Evolutionary conservation across 2,888 invertebrate species (phyloP), one percentile per base, ranked within the genome.

Genomic region (Lottia scabra): DNA sequence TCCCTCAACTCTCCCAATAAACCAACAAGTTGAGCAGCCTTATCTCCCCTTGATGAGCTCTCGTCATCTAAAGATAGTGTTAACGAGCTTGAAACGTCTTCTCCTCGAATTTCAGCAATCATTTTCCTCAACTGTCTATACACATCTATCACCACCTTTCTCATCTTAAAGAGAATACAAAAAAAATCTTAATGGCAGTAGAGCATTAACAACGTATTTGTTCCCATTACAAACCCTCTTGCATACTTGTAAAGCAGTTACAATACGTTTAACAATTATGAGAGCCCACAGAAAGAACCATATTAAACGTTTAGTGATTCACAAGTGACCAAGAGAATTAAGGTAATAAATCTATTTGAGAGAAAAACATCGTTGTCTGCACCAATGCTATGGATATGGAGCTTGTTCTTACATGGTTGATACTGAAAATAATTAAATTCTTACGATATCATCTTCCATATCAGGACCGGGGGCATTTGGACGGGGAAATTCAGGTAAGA

Each of bases 81-180:
- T 48, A 62, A 68, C 15, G 56, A 48, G 10, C 38, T 10, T 10
- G 56, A 56, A n/a, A 48, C 62, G 19, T 66, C 66, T 66, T 70
- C 65, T n/a, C 70, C 70, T 23, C 65, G 63, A 26, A 84, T 70
- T 63, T 80, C 78, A 15, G 87, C 84, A 73, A 89, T 88, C 81
- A 91, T 82, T 56, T 85, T 83, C 71, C 89, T 84, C 46, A 91
- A 80, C 71, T 90, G 89, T 26, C 87, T 84, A 76, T 90, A 90
- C 13, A 89, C 87, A 56, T 90, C 86, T 75, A 90, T 81, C 16
- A 91, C 86, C 81, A 91, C 91, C 77, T 90, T 88, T 48, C 87
- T 86, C 68, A 91, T 80, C 90, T 91, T 83, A 13, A 77, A 77
- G 65, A 19, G 30, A 12, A 19, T 23, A 26, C 19, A 12, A 23